Base-by-base conservation (phyloP, 2,888 invertebrate genomes). In the Lypha dubia region DNA sequence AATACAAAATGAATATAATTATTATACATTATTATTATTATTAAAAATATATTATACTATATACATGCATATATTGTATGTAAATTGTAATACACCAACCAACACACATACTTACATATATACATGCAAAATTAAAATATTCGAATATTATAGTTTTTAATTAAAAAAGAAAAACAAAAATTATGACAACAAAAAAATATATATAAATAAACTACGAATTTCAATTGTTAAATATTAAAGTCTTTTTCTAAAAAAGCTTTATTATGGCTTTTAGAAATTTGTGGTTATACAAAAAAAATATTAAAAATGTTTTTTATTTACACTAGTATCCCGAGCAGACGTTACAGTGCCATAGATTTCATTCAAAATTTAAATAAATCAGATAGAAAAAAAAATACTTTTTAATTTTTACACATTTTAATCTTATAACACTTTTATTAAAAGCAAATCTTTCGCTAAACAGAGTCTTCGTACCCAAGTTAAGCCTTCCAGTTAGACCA, bases 401-500 rank as follows among this genome's bases (percentile, higher is more conserved):
- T n/a, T n/a, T n/a, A n/a, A n/a, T n/a, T n/a, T n/a, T n/a, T n/a
- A n/a, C n/a, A n/a, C n/a, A n/a, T n/a, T n/a, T n/a, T n/a, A n/a
- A n/a, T n/a, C 46, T n/a, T 46, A 71, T 53, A 41, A 60, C 58
- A 65, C 56, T 44, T 65, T 49, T 49, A 74, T 65, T 56, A 7
- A 63, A 15, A 44, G 11, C 7, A 28, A 17, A 63, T 46, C n/a
- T 32, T 46, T 46, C 8, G 1, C 4, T 35, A 35, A 20, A 62
- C 7, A 38, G 32, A n/a, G n/a, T 28, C 28, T 15, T n/a, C 35
- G 38, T 5, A 38, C 2, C 6, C 1, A n/a, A 17, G 13, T 83
- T 84, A 85, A 38, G 86, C 81, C 51, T 63, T 84, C 88, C 91
- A 94, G 85, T 94, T 93, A 0, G 93, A 91, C 95, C 95, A 95